Base-by-base conservation (phyloP, 2,888 invertebrate species). In the Lochmaea crataegi region DNA sequence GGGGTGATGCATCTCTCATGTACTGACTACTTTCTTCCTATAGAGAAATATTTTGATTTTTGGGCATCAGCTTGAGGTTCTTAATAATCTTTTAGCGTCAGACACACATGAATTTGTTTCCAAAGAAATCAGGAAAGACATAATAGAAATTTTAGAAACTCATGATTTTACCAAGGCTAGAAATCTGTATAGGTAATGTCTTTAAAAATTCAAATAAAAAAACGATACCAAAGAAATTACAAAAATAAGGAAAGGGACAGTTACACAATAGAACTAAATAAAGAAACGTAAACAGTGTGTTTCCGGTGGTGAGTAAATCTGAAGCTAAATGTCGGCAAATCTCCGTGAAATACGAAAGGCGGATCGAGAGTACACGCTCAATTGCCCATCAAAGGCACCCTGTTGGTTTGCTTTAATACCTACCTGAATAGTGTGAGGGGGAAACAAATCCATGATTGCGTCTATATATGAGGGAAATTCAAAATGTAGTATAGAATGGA, bases 341-440 rank as follows among this genome's bases (percentile, higher is more conserved):
- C 85, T 81, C 83, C 85, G 85, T 86, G 85, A 86, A 86, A 86
- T 85, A 81, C 84, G 81, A 83, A 84, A 85, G 85, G 85, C 84
- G 85, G 84, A 78, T 79, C 82, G 80, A 78, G 78, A 79, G 78
- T 80, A 83, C 83, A 85, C 84, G 85, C 85, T 85, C 85, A 85
- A 85, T 85, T 85, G 85, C 85, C 83, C 77, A 79, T 80, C 81
- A 84, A 85, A 82, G 79, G 79, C 78, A 76, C 76, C 80, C 78
- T 77, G 71, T 71, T 67, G 71, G 53, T 32, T 61, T 16, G 61
- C 61, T 11, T 16, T 71, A 58, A 64, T 45, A 22, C 48, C 58
- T 68, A 70, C 68, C 22, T 65, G 63, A 67, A 65, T 57, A 56
- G 65, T 75, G 72, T 76, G 42, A 57, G 12, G 38, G 6, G 22